Evolutionary conservation across 2,113 vertebrate species (phyloP).

Genomic region (Stercorarius parasiticus): DNA sequence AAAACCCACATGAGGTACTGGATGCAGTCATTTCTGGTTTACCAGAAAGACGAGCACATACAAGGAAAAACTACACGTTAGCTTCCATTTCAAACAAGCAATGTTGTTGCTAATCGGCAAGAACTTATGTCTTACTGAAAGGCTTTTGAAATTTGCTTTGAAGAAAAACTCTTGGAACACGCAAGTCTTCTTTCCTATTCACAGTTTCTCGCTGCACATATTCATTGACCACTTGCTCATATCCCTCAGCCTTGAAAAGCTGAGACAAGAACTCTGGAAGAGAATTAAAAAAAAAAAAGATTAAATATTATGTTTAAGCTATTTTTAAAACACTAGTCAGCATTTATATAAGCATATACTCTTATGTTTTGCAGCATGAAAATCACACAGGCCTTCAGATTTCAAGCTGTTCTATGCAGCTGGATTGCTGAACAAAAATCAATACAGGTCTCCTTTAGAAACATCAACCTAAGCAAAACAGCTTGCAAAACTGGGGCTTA

Average conservation of each 20-base stretch:
- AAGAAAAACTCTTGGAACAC: constrained; percentile 90
- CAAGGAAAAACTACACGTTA: neutral
- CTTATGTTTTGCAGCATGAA: neutral
- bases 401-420: neutral
- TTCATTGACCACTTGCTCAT: constrained; percentile 79
- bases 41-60: neutral
- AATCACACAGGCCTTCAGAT: neutral
- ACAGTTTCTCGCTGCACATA: constrained; percentile 92
- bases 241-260: constrained; percentile 82
- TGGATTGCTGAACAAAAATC: neutral
- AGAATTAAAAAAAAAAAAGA: neutral
- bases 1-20: neutral
- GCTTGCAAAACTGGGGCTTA: neutral
- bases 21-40: neutral
- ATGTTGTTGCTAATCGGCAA: neutral
- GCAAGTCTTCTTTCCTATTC: constrained; percentile 92
- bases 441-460: neutral
- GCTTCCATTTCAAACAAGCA: neutral
- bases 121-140: neutral
- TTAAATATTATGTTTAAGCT: neutral
- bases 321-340: constrained; percentile 18
- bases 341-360: neutral
- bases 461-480: neutral
- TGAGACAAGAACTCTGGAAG: constrained; percentile 83
- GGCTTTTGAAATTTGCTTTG: constrained; percentile 92